Conservation (phyloP, 2,888 invertebrate species). For the Calliopum simillimum region DNA sequence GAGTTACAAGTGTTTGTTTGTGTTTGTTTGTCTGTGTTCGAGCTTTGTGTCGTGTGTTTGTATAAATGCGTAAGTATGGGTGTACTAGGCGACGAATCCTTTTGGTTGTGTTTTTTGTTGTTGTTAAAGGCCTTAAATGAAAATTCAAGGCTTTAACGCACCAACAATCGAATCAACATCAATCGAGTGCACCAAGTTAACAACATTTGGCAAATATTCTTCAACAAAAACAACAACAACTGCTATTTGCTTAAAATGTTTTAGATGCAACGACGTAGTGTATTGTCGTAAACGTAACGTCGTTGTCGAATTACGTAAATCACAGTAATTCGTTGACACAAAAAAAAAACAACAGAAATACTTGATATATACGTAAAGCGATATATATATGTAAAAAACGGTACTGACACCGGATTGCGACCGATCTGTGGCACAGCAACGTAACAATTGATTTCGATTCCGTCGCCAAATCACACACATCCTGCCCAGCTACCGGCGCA, state of each 20-base stretch:
- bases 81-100: slow-evolving; percentile 12
- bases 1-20: slow-evolving; percentile 29
- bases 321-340: slow-evolving; percentile 12
- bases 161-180: neutral
- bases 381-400: neutral
- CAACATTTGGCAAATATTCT: neutral
- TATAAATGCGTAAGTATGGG: slow-evolving; percentile 30
- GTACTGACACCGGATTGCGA: slow-evolving; percentile 64
- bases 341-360: neutral
- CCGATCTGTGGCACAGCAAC: slow-evolving; percentile 68
- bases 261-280: neutral
- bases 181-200: neutral
- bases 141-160: slow-evolving; percentile 38
- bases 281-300: neutral
- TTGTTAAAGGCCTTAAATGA: slow-evolving; percentile 33
- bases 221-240: no score
- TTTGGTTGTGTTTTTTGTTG: slow-evolving; percentile 20
- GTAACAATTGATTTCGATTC: slow-evolving; percentile 67
- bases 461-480: slow-evolving; percentile 66
- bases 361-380: neutral
- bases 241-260: neutral
- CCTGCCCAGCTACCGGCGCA: slow-evolving; percentile 59
- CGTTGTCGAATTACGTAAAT: slow-evolving; percentile 19
- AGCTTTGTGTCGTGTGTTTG: slow-evolving; percentile 20
- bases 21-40: slow-evolving; percentile 33